Conservation (phyloP, 2,888 invertebrate species). For the Noctua janthe region DNA sequence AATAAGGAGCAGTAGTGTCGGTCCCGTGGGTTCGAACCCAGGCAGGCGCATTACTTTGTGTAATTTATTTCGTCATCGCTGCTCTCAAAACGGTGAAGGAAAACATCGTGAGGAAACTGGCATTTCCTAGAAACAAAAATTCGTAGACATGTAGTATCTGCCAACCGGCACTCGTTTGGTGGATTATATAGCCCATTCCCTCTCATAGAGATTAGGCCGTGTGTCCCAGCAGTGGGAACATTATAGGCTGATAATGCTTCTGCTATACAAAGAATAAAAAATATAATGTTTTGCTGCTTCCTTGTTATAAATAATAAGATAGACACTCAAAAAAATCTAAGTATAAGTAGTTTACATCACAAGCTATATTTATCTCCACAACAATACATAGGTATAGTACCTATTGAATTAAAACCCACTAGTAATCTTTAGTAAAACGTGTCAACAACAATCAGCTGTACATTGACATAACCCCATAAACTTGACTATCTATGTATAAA, state of each 20-base stretch:
- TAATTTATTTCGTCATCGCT: no score
- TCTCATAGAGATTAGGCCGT: no score
- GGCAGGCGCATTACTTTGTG: no score
- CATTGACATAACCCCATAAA: background rate
- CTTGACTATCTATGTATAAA: background rate
- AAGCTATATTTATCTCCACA: background rate
- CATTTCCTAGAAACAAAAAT: no score
- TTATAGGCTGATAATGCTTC: no score
- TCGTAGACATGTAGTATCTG: no score
- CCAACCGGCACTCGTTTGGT: no score
- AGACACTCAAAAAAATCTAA: background rate
- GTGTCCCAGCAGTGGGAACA: no score
- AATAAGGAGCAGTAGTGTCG: background rate
- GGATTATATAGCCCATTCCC: no score
- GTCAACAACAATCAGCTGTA: background rate
- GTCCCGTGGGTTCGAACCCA: no score
- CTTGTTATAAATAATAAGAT: background rate
- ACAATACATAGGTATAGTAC: background rate
- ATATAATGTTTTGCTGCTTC: background rate
- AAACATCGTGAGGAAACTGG: no score
- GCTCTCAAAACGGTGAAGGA: no score
- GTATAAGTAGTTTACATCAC: background rate
- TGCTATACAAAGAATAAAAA: background rate
- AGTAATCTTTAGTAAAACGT: background rate
- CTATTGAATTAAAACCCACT: background rate